Conservation (phyloP, 2,113 vertebrate species). For the Poicephalus meyeri region DNA sequence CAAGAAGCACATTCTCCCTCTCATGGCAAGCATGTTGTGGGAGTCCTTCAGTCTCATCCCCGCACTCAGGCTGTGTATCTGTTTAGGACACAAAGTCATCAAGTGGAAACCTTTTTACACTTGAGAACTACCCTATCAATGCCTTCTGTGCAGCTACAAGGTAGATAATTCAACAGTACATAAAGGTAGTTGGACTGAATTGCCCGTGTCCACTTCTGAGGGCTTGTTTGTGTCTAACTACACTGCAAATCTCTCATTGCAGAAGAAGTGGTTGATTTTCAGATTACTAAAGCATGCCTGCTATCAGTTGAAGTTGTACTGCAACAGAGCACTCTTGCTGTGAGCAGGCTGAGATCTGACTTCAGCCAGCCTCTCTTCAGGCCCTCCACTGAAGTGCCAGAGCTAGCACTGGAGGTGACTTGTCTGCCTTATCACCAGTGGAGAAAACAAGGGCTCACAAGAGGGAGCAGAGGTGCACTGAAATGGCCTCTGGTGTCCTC, state of each 20-base stretch:
- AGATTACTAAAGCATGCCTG: not conserved
- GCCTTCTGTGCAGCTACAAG: not conserved
- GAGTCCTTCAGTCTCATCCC: not conserved
- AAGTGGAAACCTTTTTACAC: not conserved
- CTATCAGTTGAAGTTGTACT: not conserved
- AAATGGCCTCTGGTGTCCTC: not conserved
- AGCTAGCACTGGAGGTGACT: not conserved
- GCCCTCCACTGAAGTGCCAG: not conserved
- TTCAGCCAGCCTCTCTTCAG: not conserved
- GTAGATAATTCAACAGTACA: not conserved
- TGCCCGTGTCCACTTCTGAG: not conserved
- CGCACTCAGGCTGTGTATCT: not conserved
- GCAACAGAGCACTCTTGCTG: not conserved
- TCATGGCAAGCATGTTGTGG: not conserved
- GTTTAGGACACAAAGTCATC: not conserved
- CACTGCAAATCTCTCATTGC: not conserved
- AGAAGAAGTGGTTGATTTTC: constrained; percentile 11
- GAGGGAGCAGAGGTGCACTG: not conserved
- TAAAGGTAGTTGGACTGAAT: not conserved
- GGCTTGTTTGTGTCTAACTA: not conserved
- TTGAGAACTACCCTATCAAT: not conserved
- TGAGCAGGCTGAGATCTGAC: not conserved
- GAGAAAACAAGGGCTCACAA: not conserved
- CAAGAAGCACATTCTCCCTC: not conserved
- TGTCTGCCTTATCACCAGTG: not conserved